Evolutionary conservation across 2,797 vertebrate species (phyloP), one percentile per base, ranked within the genome.

Genomic region (Mormyrops boulengeri): DNA sequence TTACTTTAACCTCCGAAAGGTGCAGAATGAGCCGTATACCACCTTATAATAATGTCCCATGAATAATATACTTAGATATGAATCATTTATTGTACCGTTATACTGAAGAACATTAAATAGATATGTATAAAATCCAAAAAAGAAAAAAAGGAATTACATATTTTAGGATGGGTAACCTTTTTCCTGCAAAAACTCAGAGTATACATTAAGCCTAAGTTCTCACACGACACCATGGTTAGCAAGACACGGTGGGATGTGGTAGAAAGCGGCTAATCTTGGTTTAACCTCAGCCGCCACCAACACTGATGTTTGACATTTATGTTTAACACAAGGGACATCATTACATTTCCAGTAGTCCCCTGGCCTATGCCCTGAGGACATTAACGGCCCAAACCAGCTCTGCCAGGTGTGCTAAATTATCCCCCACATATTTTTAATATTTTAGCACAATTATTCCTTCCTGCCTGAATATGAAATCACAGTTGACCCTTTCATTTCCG

Each of bases 281-380:
- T 38, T 87, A 41, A 87, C 53, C 85, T 87, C 85, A 87, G 14
- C 85, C 38, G 52, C 53, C 85, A 60, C 50, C 50, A 87, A 60
- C 53, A 57, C 30, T 87, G 85, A 30, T 57, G 85, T 87, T 57
- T 87, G 85, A 87, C 85, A 87, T 57, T 87, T 55, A 60, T 60
- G 85, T 87, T 87, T 60, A 60, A 87, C 85, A 55, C 52, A 57
- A 60, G 85, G 53, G 52, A 87, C 85, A 87, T 87, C 85, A 87
- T 87, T 87, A 87, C 85, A 60, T 60, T 55, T 87, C 34, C 52
- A 57, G 53, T 14, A 38, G 52, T 4, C 52, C 85, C 17, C 53
- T 87, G 53, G 30, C 26, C 85, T 87, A 22, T 41, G 85, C 85
- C 85, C 85, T 60, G 38, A 87, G 85, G 85, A 41, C 85, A 60